Conservation (phyloP, 2,888 invertebrate genomes). For the Brachyopa scutellaris region DNA sequence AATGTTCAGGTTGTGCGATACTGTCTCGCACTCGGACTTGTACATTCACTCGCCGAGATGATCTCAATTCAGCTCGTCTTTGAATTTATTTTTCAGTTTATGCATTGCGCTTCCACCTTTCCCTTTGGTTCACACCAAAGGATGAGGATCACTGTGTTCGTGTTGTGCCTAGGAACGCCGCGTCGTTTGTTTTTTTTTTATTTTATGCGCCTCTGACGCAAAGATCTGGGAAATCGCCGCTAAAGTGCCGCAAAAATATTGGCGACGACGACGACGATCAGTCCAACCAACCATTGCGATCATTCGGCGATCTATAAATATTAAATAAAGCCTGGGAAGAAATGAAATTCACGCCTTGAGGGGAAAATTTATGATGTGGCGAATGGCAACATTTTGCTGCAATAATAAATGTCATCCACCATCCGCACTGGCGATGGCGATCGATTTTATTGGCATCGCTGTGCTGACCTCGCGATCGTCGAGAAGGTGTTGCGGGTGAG, state of each 20-base stretch:
- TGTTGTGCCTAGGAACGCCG: conserved; percentile 45
- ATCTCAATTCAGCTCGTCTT: conserved; percentile 10
- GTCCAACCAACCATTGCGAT: conserved; percentile 38
- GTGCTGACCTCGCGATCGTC: conserved; percentile 10
- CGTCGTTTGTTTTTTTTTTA: too few relatives aligned
- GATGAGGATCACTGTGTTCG: conserved; percentile 11
- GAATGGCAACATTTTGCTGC: conserved; percentile 66
- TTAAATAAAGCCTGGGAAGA: conserved; percentile 44
- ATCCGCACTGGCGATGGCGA: conserved; percentile 61
- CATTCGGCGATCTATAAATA: conserved; percentile 68
- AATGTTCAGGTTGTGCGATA: conserved; percentile 58
- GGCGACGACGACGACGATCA: conserved; percentile 30
- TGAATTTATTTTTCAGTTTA: conserved; percentile 19
- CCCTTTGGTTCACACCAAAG: too few relatives aligned
- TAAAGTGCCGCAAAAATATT: conserved; percentile 58
- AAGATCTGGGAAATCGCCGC: conserved; percentile 45
- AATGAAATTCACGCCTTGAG: conserved; percentile 70
- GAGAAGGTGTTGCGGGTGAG: not conserved
- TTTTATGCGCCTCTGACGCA: conserved; percentile 28
- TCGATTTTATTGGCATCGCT: conserved; percentile 34
- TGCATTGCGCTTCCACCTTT: conserved; percentile 15
- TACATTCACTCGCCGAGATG: not conserved
- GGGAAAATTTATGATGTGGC: conserved; percentile 71
- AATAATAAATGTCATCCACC: conserved; percentile 72
- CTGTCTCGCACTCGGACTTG: conserved; percentile 33